These are phyloP conservation scores for Xiphorhynchus elegans DNA, from an alignment of 2,113 vertebrate species.

Conservation along the genomic window DNA sequence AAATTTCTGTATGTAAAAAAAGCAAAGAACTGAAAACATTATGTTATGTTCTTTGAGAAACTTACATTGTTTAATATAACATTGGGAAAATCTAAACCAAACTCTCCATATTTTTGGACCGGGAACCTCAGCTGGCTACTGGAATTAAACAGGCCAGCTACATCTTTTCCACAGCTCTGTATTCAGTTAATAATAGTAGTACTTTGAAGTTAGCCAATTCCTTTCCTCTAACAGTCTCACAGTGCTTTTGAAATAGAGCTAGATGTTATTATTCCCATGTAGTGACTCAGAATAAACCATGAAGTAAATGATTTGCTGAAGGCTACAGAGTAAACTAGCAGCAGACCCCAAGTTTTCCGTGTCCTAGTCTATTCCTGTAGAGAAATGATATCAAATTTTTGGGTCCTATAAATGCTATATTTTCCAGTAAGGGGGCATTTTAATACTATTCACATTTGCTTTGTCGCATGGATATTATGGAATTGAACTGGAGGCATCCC, in stretches of 20 bases:
- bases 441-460: background rate
- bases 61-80: background rate
- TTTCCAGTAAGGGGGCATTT: background rate
- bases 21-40: background rate
- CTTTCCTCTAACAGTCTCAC: constrained; percentile 2
- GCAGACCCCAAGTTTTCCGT: background rate
- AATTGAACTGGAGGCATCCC: background rate
- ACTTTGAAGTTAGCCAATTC: constrained; percentile 49
- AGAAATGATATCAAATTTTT: background rate
- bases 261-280: background rate
- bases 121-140: background rate
- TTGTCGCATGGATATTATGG: background rate
- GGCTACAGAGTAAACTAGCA: background rate
- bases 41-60: background rate
- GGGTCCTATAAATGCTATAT: background rate
- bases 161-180: constrained; percentile 18
- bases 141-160: constrained; percentile 9
- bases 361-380: background rate
- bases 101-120: background rate
- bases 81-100: constrained; percentile 27
- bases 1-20: background rate
- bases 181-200: constrained; percentile 15
- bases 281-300: background rate
- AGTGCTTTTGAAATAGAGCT: constrained; percentile 17
- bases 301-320: constrained; percentile 12